Evolutionary conservation across 2,797 vertebrate species (phyloP), one percentile per base, ranked within the genome.

Genomic region (Melanotaenia trifasciata): DNA sequence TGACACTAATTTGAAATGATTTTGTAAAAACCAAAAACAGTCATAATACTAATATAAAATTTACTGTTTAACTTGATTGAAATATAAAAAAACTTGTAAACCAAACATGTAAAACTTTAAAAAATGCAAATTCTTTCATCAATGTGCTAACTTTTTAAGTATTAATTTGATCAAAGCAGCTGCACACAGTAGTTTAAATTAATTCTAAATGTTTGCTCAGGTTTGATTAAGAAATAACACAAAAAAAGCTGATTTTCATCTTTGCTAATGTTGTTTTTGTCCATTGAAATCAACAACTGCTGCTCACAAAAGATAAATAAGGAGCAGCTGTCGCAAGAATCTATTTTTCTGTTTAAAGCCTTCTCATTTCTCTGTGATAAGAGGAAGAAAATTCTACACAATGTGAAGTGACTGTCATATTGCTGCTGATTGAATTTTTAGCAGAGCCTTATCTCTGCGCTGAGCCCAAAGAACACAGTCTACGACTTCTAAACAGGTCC

Each of bases 341-440:
- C 65, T 16, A 22, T 59, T 67, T 62, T 81, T 40, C 56, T 74
- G 36, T 72, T 77, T 40, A 9, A 64, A 69, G 45, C 33, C 26
- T 5, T 72, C 9, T 47, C 35, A 28, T 53, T 56, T 54, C 13
- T 57, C 67, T 63, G 18, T 28, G 28, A 58, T 30, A 60, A 73
- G 24, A 68, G 22, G 38, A 47, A 24, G 56, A 65, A 80, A 87
- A 70, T 57, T 76, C 64, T 61, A 47, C 67, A 67, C 67, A 65
- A 40, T 67, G 72, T 71, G 70, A 62, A 64, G 61, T 61, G 40
- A 22, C 68, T 57, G 32, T 67, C 72, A 73, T 36, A 84, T 84
- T 56, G 50, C 40, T 20, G 62, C 64, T 86, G 83, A 85, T 83
- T 88, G 66, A 75, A 75, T 85, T 86, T 84, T 71, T 70, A 79